These are phyloP conservation scores for Plebejus anna DNA, from an alignment of 2,888 invertebrate species.

Conservation along the genomic window DNA sequence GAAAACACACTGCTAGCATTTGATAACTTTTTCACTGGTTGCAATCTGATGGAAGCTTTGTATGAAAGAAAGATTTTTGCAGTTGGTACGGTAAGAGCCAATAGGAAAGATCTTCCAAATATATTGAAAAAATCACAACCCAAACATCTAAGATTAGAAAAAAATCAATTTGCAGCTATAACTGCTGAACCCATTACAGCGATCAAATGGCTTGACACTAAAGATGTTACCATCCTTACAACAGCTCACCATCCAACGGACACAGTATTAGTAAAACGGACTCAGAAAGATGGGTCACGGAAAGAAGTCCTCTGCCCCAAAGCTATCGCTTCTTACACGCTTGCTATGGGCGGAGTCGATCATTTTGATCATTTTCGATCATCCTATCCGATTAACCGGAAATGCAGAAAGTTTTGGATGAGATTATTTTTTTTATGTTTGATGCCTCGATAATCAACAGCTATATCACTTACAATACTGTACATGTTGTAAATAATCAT, in stretches of 20 bases:
- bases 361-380: background rate
- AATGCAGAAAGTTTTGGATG: constrained; percentile 7
- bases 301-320: background rate
- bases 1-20: constrained; percentile 24
- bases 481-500: background rate
- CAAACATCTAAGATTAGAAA: constrained; percentile 13
- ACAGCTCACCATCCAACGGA: constrained; percentile 10
- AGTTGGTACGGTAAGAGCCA: constrained; percentile 22
- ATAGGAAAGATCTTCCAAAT: constrained; percentile 24
- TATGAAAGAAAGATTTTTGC: constrained; percentile 20
- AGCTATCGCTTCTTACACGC: constrained; percentile 1
- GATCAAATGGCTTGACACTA: constrained; percentile 13
- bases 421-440: constrained; percentile 1
- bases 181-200: constrained; percentile 9
- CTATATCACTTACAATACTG: background rate
- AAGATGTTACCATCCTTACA: constrained; percentile 10
- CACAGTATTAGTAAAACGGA: background rate
- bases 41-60: constrained; percentile 12
- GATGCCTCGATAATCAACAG: background rate
- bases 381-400: background rate
- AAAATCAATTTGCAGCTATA: constrained; percentile 21
- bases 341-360: background rate
- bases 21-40: constrained; percentile 19
- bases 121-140: constrained; percentile 20
- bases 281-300: constrained; percentile 2